Percentiles rank a stretch among this genome's conserved stretches.
These are phyloP conservation scores for Pelochelys cantorii DNA, from an alignment of 2,797 vertebrate species.

Conservation along the genomic window DNA sequence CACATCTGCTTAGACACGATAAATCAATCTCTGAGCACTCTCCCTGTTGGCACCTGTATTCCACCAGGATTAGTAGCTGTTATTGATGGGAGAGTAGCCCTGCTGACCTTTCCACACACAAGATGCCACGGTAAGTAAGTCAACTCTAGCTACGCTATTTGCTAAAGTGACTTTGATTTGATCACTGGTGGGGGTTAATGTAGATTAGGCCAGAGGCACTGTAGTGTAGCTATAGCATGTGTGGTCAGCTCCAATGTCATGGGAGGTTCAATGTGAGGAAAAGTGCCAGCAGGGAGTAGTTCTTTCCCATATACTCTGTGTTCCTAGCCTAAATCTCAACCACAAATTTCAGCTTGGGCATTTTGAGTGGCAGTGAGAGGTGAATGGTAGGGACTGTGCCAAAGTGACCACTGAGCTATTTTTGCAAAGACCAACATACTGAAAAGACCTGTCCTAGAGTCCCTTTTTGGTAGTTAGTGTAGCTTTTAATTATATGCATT, in stretches of 20 bases:
- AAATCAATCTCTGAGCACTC: too few relatives aligned
- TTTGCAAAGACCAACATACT: background rate
- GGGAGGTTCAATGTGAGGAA: background rate
- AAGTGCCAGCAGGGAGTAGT: background rate
- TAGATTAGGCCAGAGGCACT: background rate
- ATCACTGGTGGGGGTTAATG: too few relatives aligned
- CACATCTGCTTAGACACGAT: too few relatives aligned
- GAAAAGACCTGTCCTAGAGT: background rate
- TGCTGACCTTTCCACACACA: too few relatives aligned
- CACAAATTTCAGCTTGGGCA: background rate
- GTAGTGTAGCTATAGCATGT: background rate
- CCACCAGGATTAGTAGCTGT: too few relatives aligned
- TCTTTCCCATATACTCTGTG: background rate
- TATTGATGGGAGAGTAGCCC: too few relatives aligned
- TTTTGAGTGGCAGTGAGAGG: background rate
- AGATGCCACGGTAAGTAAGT: too few relatives aligned
- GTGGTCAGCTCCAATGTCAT: background rate
- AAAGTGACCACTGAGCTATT: too few relatives aligned
- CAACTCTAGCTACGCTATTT: too few relatives aligned
- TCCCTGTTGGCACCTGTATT: too few relatives aligned
- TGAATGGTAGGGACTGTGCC: background rate
- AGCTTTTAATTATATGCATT: background rate
- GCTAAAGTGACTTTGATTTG: too few relatives aligned
- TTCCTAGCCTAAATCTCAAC: background rate
- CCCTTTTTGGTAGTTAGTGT: background rate